A percentile compares a stretch with the other conserved stretches of the same genome.
Evolutionary conservation across 2,113 vertebrate species (phyloP).

Genomic region (Cathartes aura): DNA sequence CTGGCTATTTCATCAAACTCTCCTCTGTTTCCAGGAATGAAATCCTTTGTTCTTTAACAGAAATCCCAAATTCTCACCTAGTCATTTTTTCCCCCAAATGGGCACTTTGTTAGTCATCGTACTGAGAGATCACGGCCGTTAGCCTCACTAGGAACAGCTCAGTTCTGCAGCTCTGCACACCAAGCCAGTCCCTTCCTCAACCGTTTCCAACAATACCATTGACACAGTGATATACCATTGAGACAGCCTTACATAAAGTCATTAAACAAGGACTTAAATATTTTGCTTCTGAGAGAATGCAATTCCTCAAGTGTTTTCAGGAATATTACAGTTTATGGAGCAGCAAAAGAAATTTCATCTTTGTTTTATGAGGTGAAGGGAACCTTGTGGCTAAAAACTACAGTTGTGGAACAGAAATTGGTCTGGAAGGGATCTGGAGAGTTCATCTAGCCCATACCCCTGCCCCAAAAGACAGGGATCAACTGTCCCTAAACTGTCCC

Average conservation of each 20-base stretch:
- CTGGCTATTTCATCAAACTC: background rate
- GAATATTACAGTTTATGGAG: background rate
- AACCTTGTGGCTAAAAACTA: background rate
- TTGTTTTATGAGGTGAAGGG: background rate
- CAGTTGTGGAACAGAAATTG: background rate
- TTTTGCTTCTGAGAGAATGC: background rate
- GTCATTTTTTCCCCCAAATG: background rate
- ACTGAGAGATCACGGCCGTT: background rate
- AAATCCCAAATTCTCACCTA: background rate
- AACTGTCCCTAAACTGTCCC: background rate
- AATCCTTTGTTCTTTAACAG: background rate
- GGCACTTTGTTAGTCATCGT: background rate
- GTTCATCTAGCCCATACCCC: fast-evolving
- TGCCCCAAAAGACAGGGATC: background rate
- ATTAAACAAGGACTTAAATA: background rate
- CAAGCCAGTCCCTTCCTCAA: background rate
- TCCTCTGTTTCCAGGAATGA: background rate
- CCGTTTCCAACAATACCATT: background rate
- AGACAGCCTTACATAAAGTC: background rate
- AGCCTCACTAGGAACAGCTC: background rate
- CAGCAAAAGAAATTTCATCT: background rate
- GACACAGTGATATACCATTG: background rate
- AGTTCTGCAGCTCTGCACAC: background rate
- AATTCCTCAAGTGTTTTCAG: background rate
- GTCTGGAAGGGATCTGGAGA: background rate